Conservation (phyloP, 2,797 vertebrate species). For the Apodemus agrarius region DNA sequence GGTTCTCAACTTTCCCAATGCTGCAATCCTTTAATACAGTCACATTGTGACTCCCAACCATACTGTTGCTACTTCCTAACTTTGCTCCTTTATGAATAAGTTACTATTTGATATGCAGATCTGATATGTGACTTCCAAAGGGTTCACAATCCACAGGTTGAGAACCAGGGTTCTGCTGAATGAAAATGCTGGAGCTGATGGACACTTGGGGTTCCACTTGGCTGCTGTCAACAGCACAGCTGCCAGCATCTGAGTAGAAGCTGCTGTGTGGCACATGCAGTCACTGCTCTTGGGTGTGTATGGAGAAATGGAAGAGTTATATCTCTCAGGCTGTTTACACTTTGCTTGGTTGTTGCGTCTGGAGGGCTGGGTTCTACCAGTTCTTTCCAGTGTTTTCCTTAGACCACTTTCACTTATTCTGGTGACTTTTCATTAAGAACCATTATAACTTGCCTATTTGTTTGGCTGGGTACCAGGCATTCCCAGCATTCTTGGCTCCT, state of each 20-base stretch:
- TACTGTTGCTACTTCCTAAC: neutral
- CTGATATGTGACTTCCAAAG: too few species aligned
- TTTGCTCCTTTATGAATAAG: neutral
- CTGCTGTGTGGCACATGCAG: neutral
- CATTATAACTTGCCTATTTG: neutral
- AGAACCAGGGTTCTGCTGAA: neutral
- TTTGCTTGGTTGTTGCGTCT: neutral
- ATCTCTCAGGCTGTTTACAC: neutral
- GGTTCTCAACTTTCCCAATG: neutral
- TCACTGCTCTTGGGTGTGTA: neutral
- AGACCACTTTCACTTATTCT: conserved; percentile 1
- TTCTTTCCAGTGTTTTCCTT: neutral
- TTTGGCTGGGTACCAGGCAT: neutral
- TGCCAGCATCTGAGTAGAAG: neutral
- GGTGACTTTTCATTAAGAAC: neutral
- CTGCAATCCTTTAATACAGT: neutral
- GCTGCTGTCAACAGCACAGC: neutral
- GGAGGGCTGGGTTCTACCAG: neutral
- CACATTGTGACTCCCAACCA: neutral
- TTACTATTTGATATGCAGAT: neutral
- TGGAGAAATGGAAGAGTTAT: neutral
- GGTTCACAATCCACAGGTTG: neutral
- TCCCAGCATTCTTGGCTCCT: neutral
- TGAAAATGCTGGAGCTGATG: neutral
- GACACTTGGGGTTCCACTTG: neutral